Evolutionary conservation across 2,797 vertebrate species (phyloP), one percentile per base, ranked within the genome.

Genomic region (Graptemys geographica): DNA sequence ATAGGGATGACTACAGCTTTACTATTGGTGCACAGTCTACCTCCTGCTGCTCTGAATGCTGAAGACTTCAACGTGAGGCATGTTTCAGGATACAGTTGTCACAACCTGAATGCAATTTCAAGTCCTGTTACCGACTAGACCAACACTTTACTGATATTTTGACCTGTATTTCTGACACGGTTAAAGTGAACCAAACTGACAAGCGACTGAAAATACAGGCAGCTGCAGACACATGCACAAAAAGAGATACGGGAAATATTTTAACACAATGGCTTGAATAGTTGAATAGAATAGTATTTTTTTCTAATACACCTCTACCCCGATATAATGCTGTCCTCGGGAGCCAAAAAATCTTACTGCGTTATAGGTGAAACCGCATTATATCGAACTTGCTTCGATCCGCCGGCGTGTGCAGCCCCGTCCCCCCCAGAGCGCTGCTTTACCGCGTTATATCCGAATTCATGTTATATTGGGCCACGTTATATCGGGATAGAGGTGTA

Each of bases 91-190:
- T 79, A 81, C 12, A 87, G 76, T 44, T 95, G 92, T 84, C 92
- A 97, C 87, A 96, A 90, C 80, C 62, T 37, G 65, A 97, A 96
- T 86, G 83, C 56, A 96, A 90, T 96, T 94, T 96, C 57, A 91
- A 89, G 88, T 87, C 94, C 91, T 95, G 65, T 93, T 84, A 81
- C 76, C 2, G 10, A 56, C 80, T 96, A 87, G 65, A 51, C 84
- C 84, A 88, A 65, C 81, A 94, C 79, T 79, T 92, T 84, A 90
- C 79, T 80, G 88, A 69, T 94, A 92, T 69, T 93, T 87, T 96
- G 90, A 89, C 87, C 84, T 62, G 47, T 53, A 93, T 79, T 94
- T 97, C 69, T 95, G n/a, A 89, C 92, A 92, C 19, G 33, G 76
- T 1, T 0, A 52, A 90, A 96, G 57, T 59, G 83, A 96, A 94